Percentiles rank a stretch among this genome's conserved stretches.
These are phyloP conservation scores for Calliscelio sp. DNA, from an alignment of 2,888 invertebrate genomes.

Conservation along the genomic window DNA sequence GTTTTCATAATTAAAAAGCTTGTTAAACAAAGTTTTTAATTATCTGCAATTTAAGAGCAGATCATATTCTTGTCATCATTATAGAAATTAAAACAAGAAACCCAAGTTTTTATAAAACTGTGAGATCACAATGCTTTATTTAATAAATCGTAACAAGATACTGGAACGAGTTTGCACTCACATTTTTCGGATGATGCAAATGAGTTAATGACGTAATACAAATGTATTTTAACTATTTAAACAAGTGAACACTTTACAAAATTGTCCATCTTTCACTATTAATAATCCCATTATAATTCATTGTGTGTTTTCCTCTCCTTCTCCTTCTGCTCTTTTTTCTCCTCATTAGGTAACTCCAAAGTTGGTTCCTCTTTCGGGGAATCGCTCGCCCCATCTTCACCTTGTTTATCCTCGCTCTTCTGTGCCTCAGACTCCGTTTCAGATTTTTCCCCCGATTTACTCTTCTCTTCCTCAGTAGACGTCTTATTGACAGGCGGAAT, in stretches of 20 bases:
- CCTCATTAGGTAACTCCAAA: no score
- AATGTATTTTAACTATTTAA: slow-evolving; percentile 10
- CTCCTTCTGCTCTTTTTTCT: no score
- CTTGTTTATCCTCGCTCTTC: background rate
- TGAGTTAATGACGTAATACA: slow-evolving; percentile 10
- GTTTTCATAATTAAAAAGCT: no score
- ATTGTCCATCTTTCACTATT: background rate
- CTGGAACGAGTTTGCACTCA: slow-evolving; percentile 11
- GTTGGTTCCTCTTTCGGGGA: no score
- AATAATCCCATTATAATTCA: slow-evolving; percentile 59
- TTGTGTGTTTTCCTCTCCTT: slow-evolving; percentile 8
- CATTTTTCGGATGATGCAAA: slow-evolving; percentile 12
- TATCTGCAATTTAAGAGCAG: no score
- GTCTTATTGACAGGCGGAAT: slow-evolving; percentile 79
- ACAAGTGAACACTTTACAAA: slow-evolving; percentile 27
- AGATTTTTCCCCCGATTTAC: slow-evolving; percentile 53
- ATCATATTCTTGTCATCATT: no score
- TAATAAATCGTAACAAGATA: slow-evolving; percentile 13
- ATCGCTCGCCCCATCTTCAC: background rate
- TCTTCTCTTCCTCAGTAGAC: slow-evolving; percentile 76
- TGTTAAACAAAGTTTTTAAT: no score
- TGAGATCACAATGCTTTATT: no score
- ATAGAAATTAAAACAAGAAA: no score
- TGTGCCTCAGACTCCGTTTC: background rate
- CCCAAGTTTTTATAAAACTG: no score